Base-by-base conservation (phyloP, 1,140 invertebrate genomes). In the Leptinotarsa lineolata region DNA sequence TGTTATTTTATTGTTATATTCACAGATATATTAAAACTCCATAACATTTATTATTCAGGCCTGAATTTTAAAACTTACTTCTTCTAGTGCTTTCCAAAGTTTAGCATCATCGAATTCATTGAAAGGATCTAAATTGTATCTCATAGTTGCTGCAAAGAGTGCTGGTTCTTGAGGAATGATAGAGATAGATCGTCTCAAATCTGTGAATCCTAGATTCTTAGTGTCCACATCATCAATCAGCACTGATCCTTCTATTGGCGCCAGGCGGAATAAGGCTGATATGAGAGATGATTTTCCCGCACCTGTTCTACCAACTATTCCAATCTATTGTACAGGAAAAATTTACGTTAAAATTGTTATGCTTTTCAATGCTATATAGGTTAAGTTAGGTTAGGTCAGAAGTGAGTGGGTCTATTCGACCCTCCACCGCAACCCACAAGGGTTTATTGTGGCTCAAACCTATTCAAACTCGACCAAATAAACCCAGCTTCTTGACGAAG, bases 111-210 rank as follows among this genome's bases (percentile, higher is more conserved):
- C 82, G 68, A 91, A 90, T 39, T 92, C 91, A 58, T 81, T 73
- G 45, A 81, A 81, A 5, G 80, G 6, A 83, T 92, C 91, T 46
- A 93, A 82, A 83, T 92, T 91, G 78, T 87, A 87, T 65, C 91
- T 80, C 68, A 91, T 75, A 48, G 86, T 86, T 18, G 88, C 89
- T 72, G 93, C 92, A 82, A 92, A 91, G 11, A 92, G 80, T 18
- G 93, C 87, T 15, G 92, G 91, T 65, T 88, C 90, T 82, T 92
- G 92, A n/a, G 92, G 91, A 74, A 93, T 92, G 68, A 93, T 91
- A 3, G 91, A 90, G 48, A 93, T 85, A 74, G 87, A 87, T n/a
- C 86, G 85, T 44, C 92, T 81, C 4, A 93, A 82, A 74, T 90
- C 87, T 74, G 89, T 84, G 12, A 93, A 82, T 6, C 83, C 82